Base-by-base conservation (phyloP, 2,113 vertebrate species). In the Equus przewalskii region DNA sequence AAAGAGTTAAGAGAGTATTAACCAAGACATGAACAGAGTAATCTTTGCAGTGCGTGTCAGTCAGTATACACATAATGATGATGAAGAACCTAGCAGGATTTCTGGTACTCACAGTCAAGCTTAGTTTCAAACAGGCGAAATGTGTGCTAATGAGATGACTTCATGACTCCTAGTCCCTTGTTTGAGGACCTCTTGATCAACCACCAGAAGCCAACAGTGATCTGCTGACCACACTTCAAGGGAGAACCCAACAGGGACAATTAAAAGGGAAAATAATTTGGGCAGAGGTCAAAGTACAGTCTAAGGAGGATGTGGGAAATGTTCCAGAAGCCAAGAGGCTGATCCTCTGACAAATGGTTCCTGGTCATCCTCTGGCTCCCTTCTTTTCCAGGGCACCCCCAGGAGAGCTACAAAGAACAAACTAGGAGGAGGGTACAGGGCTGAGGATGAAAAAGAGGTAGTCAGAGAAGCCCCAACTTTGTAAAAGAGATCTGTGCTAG, bases 1-100 rank as follows among this genome's bases (percentile, higher is more conserved):
- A 62, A 80, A 41, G 62, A 81, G 80, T 86, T 95, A 80, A 89
- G n/a, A n/a, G 44, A 10, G n/a, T 46, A n/a, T 80, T 86, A 76
- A 69, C 73, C 21, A 54, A 51, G 33, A 44, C 15, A 33, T 1
- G 4, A 78, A 72, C 2, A 62, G 83, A 72, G 10, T 54, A 58
- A 84, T 67, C 41, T 83, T n/a, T 46, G 56, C 1, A 84, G 65
- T 1, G 12, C 46, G 26, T 46, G 2, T 81, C 41, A 54, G 6
- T 81, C 44, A 12, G 3, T 75, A 33, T 16, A 16, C 54, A 36
- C 18, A 0, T n/a, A 69, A 73, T 46, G 26, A 91, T 81, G 21
- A 41, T 56, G 65, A 78, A 46, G 36, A 96, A 51, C 46, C 26
- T 13, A 22, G 67, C 12, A 58, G n/a, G 51, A 51, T 88, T 58